These are phyloP conservation scores for Apeira syringaria DNA, from an alignment of 2,888 invertebrate species.

Conservation along the genomic window DNA sequence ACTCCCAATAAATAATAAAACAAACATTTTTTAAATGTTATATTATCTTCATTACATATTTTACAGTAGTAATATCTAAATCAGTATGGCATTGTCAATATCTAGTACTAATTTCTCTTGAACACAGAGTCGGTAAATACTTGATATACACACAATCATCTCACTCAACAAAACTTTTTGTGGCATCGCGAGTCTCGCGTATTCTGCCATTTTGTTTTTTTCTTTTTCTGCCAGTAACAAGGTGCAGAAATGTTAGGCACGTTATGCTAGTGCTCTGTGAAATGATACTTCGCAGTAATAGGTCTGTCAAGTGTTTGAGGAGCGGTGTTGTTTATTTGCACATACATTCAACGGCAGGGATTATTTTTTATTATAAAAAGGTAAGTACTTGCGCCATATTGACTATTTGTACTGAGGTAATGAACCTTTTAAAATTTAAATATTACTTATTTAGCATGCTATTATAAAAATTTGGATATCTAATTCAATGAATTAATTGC, in stretches of 20 bases:
- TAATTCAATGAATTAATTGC: too few species aligned
- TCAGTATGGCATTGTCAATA: too few species aligned
- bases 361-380: too few species aligned
- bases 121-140: background rate
- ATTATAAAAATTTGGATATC: too few species aligned
- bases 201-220: background rate
- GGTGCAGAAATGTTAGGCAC: slow-evolving; percentile 16
- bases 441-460: too few species aligned
- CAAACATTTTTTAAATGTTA: too few species aligned
- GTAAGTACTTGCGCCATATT: background rate
- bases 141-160: background rate
- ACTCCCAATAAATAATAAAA: too few species aligned
- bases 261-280: slow-evolving; percentile 5
- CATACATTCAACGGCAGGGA: slow-evolving; percentile 8
- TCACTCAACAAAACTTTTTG: slow-evolving; percentile 1
- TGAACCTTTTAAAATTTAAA: too few species aligned
- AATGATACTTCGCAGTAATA: slow-evolving; percentile 23
- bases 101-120: too few species aligned
- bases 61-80: too few species aligned
- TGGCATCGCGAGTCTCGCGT: background rate
- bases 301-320: slow-evolving; percentile 24
- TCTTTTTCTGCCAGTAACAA: slow-evolving; percentile 6
- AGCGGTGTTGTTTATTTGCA: slow-evolving; percentile 20
- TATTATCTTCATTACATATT: too few species aligned
- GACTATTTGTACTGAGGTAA: too few species aligned